Evolutionary conservation across 2,113 vertebrate genomes (phyloP), one percentile per base, ranked within the genome.

Genomic region (Acinonyx jubatus): DNA sequence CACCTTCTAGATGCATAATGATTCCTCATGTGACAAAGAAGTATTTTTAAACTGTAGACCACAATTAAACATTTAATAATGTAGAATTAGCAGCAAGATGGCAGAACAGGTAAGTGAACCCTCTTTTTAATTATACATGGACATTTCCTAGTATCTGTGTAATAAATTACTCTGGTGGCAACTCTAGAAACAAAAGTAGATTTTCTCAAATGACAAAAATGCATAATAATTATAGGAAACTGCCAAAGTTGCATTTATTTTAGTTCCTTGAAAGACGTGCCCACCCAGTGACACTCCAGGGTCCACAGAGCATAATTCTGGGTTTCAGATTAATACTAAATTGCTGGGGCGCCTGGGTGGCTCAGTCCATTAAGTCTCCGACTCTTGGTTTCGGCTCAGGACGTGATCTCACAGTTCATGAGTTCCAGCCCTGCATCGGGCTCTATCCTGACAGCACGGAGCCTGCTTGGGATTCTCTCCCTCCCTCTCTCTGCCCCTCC

Each of bases 151-250:
- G 66, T 38, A 78, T 63, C 6, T 65, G 31, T 65, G 31, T 48
- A 91, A 89, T 57, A 73, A 84, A 93, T 79, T 71, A 57, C 38
- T 74, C 38, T 89, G 23, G 18, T 69, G 23, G 38, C 8, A 71
- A 92, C 50, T 92, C 82, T 89, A 94, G 45, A 91, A 16, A 91
- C 38, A 68, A 79, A 86, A 36, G 29, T 29, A 68, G 7, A 95
- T 80, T 91, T 91, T 93, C 57, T 73, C 81, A 31, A 85, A 61
- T 81, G 80, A 87, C 45, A 90, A 87, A 80, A 90, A 85, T 29
- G 4, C 3, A 38, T 61, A 29, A 38, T 92, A 87, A 87, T 89
- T 73, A 55, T 68, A 33, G 7, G 29, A 63, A 38, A 29, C 31
- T 52, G 52, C 50, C 73, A 71, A 19, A 29, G 61, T 71, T 48